Evolutionary conservation across 1,140 invertebrate species (phyloP).

Genomic region (Zaprionus nigranus): DNA sequence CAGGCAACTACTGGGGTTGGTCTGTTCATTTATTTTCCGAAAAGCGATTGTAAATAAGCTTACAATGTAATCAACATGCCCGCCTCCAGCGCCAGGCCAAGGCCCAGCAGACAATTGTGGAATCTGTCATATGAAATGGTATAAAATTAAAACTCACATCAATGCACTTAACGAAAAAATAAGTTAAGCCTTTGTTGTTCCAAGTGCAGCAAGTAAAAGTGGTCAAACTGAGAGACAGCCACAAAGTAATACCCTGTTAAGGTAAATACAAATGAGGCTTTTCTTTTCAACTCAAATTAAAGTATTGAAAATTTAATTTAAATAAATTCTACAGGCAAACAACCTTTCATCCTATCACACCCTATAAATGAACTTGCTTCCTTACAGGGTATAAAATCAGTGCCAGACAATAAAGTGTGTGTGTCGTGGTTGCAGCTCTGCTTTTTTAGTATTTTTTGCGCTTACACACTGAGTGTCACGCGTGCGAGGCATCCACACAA

Average conservation of each 20-base stretch:
- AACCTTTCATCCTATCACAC: background rate
- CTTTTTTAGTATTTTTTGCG: constrained; percentile 43
- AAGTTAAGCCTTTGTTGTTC: constrained; percentile 44
- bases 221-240: background rate
- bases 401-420: constrained; percentile 18
- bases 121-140: constrained; percentile 61
- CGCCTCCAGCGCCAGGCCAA: constrained; percentile 1
- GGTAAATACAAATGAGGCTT: background rate
- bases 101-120: constrained; percentile 14
- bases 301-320: background rate
- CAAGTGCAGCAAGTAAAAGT: constrained; percentile 16
- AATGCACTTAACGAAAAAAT: constrained; percentile 34
- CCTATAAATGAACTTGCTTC: constrained; percentile 2
- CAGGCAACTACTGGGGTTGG: background rate
- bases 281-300: background rate
- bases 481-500: constrained; percentile 28
- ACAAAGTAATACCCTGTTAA: background rate
- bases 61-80: constrained; percentile 70
- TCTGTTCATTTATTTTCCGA: constrained; percentile 54
- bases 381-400: constrained; percentile 10
- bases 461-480: constrained; percentile 59
- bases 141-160: constrained; percentile 54
- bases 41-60: constrained; percentile 68
- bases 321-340: background rate
- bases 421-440: constrained; percentile 10